phyloP scores from a whole-genome alignment of 2,113 vertebrate species.

The Hucho hucho region DNA sequence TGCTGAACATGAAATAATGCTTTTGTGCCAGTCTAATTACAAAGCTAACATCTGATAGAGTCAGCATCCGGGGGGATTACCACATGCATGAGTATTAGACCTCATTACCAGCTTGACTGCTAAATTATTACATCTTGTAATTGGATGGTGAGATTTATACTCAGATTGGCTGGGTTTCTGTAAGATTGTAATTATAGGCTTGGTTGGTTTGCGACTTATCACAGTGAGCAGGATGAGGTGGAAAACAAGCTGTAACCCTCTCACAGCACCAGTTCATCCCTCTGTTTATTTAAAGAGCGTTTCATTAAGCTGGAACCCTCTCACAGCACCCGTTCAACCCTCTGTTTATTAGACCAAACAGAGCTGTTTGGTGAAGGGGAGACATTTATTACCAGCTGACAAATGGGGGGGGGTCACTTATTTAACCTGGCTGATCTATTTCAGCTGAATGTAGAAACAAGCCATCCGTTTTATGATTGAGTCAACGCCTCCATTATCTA shows the following conservation, averaged over 20 bases:
- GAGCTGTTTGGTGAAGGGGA: conserved; percentile 89
- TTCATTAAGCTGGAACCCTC: conserved; percentile 3
- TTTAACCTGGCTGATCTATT: conserved; percentile 85
- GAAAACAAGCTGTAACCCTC: background rate
- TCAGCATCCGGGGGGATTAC: conserved; percentile 77
- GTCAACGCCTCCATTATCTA: conserved; percentile 95
- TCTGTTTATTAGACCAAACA: conserved; percentile 94
- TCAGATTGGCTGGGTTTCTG: too few species aligned
- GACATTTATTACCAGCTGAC: conserved; percentile 92
- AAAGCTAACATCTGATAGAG: conserved; percentile 95
- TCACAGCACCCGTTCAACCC: too few species aligned
- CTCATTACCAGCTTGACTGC: too few species aligned
- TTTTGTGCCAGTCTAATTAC: conserved; percentile 87
- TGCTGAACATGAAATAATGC: conserved; percentile 99
- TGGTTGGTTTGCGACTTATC: too few species aligned
- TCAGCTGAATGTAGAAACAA: conserved; percentile 94
- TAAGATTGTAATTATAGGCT: too few species aligned
- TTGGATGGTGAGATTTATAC: too few species aligned
- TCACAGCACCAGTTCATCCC: too few species aligned
- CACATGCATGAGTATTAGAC: too few species aligned
- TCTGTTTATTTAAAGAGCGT: conserved; percentile 79
- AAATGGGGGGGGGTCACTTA: conserved; percentile 97
- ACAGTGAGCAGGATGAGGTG: conserved; percentile 83
- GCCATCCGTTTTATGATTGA: conserved; percentile 95
- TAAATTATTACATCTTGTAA: too few species aligned